A percentile compares a stretch with the other conserved stretches of the same genome.
These are phyloP conservation scores for Subacronicta megacephala DNA, from an alignment of 2,888 invertebrate species.

Conservation along the genomic window DNA sequence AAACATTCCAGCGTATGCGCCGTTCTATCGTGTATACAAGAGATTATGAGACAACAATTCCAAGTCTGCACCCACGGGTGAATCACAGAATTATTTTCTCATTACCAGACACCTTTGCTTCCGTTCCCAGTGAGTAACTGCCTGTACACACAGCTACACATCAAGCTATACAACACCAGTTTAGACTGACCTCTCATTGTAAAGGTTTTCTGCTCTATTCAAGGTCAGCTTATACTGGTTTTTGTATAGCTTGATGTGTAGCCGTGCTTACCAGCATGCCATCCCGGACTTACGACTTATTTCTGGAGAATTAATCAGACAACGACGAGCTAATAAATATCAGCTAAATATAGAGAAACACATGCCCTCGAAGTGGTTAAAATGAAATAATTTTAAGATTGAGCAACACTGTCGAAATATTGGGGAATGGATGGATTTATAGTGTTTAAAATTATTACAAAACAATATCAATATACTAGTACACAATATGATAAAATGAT, in stretches of 20 bases:
- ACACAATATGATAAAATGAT: not conserved
- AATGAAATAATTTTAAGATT: slow-evolving; percentile 18
- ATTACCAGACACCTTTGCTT: slow-evolving; percentile 30
- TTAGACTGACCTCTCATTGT: too few species aligned
- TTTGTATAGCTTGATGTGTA: too few species aligned
- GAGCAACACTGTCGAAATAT: not conserved
- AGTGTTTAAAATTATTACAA: not conserved
- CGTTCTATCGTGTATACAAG: slow-evolving; percentile 3
- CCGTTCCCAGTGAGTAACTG: slow-evolving; percentile 45
- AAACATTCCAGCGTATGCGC: not conserved
- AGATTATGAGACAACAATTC: slow-evolving; percentile 19
- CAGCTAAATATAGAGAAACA: slow-evolving; percentile 41
- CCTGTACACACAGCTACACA: too few species aligned
- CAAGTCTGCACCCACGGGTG: slow-evolving; percentile 30
- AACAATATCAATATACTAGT: not conserved
- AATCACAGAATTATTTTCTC: slow-evolving; percentile 41
- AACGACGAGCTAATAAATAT: slow-evolving; percentile 32
- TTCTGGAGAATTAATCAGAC: slow-evolving; percentile 50
- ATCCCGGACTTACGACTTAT: slow-evolving; percentile 40
- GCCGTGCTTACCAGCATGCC: slow-evolving; percentile 21
- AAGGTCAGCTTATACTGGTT: too few species aligned
- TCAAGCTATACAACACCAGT: too few species aligned
- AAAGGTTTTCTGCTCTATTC: too few species aligned
- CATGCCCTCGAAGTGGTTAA: slow-evolving; percentile 31
- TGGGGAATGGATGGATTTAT: not conserved